Evolutionary conservation across 1,140 invertebrate species (phyloP).

Genomic region (Bradysia coprophila): DNA sequence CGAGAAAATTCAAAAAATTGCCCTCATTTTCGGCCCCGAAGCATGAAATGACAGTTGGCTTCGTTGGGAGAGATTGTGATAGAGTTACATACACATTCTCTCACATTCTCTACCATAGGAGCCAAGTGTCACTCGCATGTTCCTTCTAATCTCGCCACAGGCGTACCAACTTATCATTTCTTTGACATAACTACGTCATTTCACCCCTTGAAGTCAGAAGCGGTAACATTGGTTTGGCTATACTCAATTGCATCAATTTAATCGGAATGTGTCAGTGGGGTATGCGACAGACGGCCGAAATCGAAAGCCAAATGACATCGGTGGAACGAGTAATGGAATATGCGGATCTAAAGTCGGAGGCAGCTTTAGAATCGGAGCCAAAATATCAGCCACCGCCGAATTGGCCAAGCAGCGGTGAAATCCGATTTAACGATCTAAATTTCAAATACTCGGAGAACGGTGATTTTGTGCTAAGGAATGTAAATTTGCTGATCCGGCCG

Average conservation of each 20-base stretch:
- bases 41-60: too few relatives aligned
- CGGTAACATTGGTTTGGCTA: conserved; percentile 59
- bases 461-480: conserved; percentile 48
- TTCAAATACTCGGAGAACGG: conserved; percentile 41
- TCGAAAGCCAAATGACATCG: conserved; percentile 81
- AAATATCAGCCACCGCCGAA: conserved; percentile 27
- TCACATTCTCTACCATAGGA: too few relatives aligned
- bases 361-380: conserved; percentile 28
- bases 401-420: conserved; percentile 52
- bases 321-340: conserved; percentile 72
- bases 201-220: conserved; percentile 23
- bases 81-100: too few relatives aligned
- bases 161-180: too few relatives aligned
- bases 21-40: too few relatives aligned
- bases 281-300: conserved; percentile 61
- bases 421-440: conserved; percentile 45
- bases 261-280: conserved; percentile 80
- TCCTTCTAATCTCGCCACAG: too few relatives aligned
- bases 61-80: too few relatives aligned
- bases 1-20: too few relatives aligned
- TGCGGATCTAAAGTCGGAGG: conserved; percentile 42
- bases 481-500: conserved; percentile 37
- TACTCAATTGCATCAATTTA: conserved; percentile 63
- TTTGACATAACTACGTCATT: too few relatives aligned
- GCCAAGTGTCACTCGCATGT: too few relatives aligned